Base-by-base conservation (phyloP, 2,113 vertebrate genomes). In the Leucoraja erinaceus region DNA sequence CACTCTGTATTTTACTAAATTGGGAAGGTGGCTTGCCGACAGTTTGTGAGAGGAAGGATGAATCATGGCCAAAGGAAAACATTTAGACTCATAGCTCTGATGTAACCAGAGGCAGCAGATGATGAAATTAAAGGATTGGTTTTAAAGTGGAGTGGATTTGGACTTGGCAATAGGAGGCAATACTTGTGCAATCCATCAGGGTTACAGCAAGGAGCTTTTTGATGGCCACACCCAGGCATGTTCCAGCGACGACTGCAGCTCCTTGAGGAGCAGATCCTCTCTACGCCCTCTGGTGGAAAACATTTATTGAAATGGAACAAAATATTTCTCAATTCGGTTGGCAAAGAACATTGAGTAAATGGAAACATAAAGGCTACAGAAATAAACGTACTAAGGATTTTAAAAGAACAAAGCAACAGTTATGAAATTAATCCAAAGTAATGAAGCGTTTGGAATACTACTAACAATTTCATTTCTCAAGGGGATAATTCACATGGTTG, bases 391-490 rank as follows among this genome's bases (percentile, higher is more conserved):
- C 28, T 10, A 18, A 4, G n/a, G 59, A 59, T 31, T 63, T 88
- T 88, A 63, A 63, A 63, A 63, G 83, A 20, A 18, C 59, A 88
- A 63, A 88, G 61, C 28, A 88, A 63, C 59, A 63, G 31, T 18
- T 66, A 16, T 88, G 83, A 88, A n/a, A 88, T 63, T 31, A 63
- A 63, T 63, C 28, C 83, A 88, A n/a, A 63, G 83, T 59, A 54
- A 66, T 11, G 25, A 88, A 88, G 12, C 18, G 83, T 88, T 88
- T 88, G 83, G 61, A 88, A 66, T 59, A 88, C 59, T 16, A 28
- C 83, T 59, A 88, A 63, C 59, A 31, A 61, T n/a, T 88, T 63
- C 83, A 88, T 31, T 88, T 63, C 61, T 88, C 12, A 84, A 61
- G 59, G 33, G 59, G 59, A 63, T 88, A 63, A 12, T 63, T 84